Base-by-base conservation (phyloP, 2,888 invertebrate genomes). In the Acholoe squamosa region DNA sequence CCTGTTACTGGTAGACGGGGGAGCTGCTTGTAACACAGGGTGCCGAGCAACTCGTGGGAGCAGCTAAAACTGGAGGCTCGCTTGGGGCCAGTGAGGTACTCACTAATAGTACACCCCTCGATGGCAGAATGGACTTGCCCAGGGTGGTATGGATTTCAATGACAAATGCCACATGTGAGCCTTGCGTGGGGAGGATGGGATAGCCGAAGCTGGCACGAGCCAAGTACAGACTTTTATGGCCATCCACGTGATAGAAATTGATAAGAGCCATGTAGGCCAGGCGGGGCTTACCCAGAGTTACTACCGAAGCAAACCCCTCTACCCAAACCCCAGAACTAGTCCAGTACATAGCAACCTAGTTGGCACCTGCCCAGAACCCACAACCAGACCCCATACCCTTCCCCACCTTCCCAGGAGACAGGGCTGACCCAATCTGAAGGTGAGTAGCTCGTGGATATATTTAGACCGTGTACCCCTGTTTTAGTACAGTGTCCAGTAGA, bases 111-210 rank as follows among this genome's bases (percentile, higher is more conserved):
- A 34, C 25, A 80, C 43, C 80, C 80, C 80, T 31, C 34, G 22
- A 34, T 1, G 5, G 80, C 34, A 34, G 43, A 33, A 80, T 80
- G 80, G 80, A 80, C 80, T 80, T 43, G 0, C 22, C 43, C 33
- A 1, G 43, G 14, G 80, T 31, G 80, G 80, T 80, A 80, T 80
- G 43, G 80, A 80, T 80, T 80, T 80, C 80, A 80, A 34, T 80
- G 80, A 80, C 80, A 80, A 80, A 80, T 80, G 80, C 80, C 80
- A 80, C 80, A 80, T 80, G 80, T 80, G 80, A 80, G 80, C 5
- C 12, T 25, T 3, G 80, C 43, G 43, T 22, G 80, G 80, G 80
- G 80, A 80, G 80, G 43, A 34, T 43, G 19, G 80, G 80, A 34
- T 80, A 25, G 80, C 43, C 43, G 34, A 12, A n/a, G 80, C 80